Conservation (phyloP, 2,888 invertebrate genomes). For the Temnothorax ravouxi region DNA sequence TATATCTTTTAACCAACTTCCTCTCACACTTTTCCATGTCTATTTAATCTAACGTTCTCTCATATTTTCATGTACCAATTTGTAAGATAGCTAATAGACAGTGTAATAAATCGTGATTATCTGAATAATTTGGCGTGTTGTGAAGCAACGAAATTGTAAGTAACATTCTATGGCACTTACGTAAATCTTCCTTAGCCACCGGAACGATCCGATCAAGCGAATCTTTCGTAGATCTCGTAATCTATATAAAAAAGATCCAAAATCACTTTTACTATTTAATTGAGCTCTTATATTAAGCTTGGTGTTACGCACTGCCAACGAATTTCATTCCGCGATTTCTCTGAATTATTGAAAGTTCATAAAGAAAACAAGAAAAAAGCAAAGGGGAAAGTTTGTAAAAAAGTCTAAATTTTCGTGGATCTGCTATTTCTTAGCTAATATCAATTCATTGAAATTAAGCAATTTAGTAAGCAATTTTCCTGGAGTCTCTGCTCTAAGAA, state of each 20-base stretch:
- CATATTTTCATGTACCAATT: conserved; percentile 5
- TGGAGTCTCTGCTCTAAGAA: background rate
- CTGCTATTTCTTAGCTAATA: background rate
- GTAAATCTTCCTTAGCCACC: conserved; percentile 83
- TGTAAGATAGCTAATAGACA: background rate
- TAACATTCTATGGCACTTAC: conserved; percentile 76
- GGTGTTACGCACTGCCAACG: conserved; percentile 56
- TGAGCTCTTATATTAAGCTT: background rate
- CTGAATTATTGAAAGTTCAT: background rate
- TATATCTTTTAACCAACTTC: background rate
- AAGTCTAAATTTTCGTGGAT: background rate
- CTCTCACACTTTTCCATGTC: background rate
- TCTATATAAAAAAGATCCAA: conserved; percentile 69
- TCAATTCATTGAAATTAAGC: background rate
- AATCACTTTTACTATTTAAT: background rate
- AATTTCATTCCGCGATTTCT: conserved; percentile 8
- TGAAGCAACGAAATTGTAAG: background rate
- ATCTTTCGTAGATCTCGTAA: conserved; percentile 76
- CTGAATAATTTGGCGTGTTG: background rate
- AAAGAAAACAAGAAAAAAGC: background rate
- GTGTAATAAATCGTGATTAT: background rate
- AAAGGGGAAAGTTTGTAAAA: background rate
- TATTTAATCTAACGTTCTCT: background rate
- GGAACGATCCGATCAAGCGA: conserved; percentile 75
- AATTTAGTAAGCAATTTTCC: background rate